Evolutionary conservation across 2,113 vertebrate species (phyloP).

Genomic region (Rutilus rutilus): DNA sequence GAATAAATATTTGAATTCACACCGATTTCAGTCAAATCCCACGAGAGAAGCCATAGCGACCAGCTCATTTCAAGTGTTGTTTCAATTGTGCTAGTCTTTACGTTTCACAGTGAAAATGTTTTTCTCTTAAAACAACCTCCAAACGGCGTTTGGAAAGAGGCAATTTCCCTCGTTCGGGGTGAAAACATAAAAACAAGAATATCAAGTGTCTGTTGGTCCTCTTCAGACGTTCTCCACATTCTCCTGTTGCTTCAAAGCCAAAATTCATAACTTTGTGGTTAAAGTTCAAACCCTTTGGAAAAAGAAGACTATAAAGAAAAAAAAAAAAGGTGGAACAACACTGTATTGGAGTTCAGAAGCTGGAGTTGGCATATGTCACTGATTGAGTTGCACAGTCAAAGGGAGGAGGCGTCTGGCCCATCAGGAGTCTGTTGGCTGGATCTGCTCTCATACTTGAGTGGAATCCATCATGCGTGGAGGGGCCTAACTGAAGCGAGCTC

Average conservation of each 20-base stretch:
- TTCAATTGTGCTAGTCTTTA: slow-evolving; percentile 18
- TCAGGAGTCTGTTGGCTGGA: slow-evolving; percentile 40
- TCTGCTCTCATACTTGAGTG: slow-evolving; percentile 57
- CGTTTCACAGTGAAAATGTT: slow-evolving; percentile 17
- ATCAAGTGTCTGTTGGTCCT: slow-evolving; percentile 70
- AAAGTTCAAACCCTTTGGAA: slow-evolving; percentile 73
- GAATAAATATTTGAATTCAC: slow-evolving; percentile 49
- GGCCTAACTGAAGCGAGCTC: slow-evolving; percentile 59
- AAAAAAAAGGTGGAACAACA: slow-evolving; percentile 61
- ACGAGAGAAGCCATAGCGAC: not conserved
- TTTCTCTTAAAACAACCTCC: slow-evolving; percentile 64
- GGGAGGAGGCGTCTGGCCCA: slow-evolving; percentile 64
- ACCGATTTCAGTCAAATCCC: slow-evolving; percentile 32
- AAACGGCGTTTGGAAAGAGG: slow-evolving; percentile 64
- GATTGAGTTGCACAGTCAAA: slow-evolving; percentile 76
- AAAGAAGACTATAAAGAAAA: slow-evolving; percentile 46
- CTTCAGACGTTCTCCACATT: slow-evolving; percentile 64
- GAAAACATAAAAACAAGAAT: slow-evolving; percentile 73
- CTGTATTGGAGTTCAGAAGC: slow-evolving; percentile 49
- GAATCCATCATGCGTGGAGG: slow-evolving; percentile 78
- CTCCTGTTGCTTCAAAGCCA: slow-evolving; percentile 69
- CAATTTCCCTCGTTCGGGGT: slow-evolving; percentile 59
- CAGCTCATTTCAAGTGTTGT: slow-evolving; percentile 34
- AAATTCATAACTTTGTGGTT: slow-evolving; percentile 77
- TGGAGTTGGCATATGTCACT: slow-evolving; percentile 69